A percentile compares a stretch with the other conserved stretches of the same genome.
phyloP scores from a whole-genome alignment of 1,140 invertebrate species.

The Heliconius himera region DNA sequence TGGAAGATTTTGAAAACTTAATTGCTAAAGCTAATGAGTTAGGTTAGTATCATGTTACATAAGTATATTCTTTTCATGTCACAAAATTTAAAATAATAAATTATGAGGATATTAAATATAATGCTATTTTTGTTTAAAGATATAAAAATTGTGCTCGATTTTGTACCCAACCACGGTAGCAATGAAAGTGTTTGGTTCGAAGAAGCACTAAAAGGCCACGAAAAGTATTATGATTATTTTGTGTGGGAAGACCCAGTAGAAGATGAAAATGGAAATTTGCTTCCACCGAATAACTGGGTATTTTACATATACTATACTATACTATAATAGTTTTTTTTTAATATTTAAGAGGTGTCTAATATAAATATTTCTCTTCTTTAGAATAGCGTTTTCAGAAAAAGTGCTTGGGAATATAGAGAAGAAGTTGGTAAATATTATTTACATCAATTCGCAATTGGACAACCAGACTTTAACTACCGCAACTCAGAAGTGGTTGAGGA shows the following conservation, averaged over 20 bases:
- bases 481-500: constrained; percentile 85
- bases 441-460: constrained; percentile 86
- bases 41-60: constrained; percentile 47
- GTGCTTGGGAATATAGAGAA: constrained; percentile 88
- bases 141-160: constrained; percentile 84
- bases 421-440: constrained; percentile 87
- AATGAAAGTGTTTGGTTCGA: constrained; percentile 88
- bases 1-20: constrained; percentile 88
- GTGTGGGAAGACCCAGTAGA: constrained; percentile 84
- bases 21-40: constrained; percentile 82
- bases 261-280: constrained; percentile 73
- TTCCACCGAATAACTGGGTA: constrained; percentile 88
- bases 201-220: constrained; percentile 82
- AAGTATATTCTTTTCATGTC: not conserved
- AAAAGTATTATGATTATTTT: constrained; percentile 86
- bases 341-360: not conserved
- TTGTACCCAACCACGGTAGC: constrained; percentile 88
- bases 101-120: not conserved
- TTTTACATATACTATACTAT: constrained; percentile 27
- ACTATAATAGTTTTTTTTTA: not conserved
- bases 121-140: constrained; percentile 47
- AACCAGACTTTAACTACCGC: constrained; percentile 90
- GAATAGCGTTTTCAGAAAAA: constrained; percentile 85
- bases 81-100: not conserved
- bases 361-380: constrained; percentile 50